Base-by-base conservation (phyloP, 2,113 vertebrate species). In the Porphyrio hochstetteri region DNA sequence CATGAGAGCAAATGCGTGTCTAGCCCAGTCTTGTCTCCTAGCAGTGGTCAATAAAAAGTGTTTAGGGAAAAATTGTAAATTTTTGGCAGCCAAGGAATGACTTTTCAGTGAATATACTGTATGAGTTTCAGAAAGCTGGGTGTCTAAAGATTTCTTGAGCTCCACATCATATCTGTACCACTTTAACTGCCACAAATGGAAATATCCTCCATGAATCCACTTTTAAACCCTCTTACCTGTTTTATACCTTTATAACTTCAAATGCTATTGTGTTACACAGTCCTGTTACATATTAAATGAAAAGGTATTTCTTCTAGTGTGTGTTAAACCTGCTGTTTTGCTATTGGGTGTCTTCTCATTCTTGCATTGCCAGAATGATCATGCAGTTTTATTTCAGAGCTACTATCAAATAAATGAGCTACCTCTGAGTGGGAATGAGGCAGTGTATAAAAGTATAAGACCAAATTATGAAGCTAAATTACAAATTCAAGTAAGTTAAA, bases 231-330 rank as follows among this genome's bases (percentile, higher is more conserved):
- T 72, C 33, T 31, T 82, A n/a, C 8, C 16, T 11, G 40, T 82
- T 63, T 59, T 79, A 48, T 50, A 40, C 13, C 31, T 36, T 61
- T 70, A 5, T 33, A 31, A 50, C 8, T 44, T 82, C 20, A 24
- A 42, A 7, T 57, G 18, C 10, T 84, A 65, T 14, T 75, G 24
- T 76, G 12, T 74, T 57, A 65, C 56, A 24, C 13, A 61, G 0
- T 56, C 8, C 3, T 71, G 33, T 35, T 61, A 33, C 0, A 11
- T 0, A 0, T 24, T 79, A 25, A 65, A 13, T 56, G 67, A 57
- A 92, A 67, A 76, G 56, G 4, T 27, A 2, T 15, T 77, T 48
- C 7, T 76, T 82, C 21, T 11, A 2, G 1, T 59, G 38, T 55
- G 25, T 61, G 72, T 68, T 86, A 82, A 86, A 71, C 10, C 8